Conservation (phyloP, 1,140 invertebrate genomes). For the Thalassaphorura encarpata region DNA sequence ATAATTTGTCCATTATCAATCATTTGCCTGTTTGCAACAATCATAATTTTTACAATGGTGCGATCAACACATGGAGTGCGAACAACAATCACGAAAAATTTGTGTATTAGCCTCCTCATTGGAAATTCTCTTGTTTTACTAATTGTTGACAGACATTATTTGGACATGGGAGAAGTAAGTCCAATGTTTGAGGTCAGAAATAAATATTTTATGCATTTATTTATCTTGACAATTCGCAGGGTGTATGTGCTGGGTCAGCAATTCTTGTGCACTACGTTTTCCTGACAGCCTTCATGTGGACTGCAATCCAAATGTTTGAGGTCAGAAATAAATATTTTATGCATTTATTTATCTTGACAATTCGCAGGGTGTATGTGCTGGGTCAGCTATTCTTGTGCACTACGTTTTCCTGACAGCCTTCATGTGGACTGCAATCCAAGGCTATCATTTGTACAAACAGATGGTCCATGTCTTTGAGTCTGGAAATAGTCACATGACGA, state of each 20-base stretch:
- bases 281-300: background rate
- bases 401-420: background rate
- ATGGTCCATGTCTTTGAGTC: background rate
- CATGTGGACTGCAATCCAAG: background rate
- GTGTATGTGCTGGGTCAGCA: too few relatives aligned
- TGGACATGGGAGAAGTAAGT: background rate
- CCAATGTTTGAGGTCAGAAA: background rate
- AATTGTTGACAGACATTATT: background rate
- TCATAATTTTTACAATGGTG: background rate
- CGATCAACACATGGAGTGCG: background rate
- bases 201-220: too few relatives aligned
- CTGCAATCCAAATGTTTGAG: background rate
- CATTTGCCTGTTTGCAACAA: background rate
- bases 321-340: background rate
- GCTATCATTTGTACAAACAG: background rate
- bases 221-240: too few relatives aligned
- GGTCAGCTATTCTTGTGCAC: background rate
- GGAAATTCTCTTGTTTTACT: background rate
- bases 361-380: too few relatives aligned
- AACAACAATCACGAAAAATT: background rate
- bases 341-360: too few relatives aligned
- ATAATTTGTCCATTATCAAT: background rate
- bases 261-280: background rate
- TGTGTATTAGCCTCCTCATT: background rate
- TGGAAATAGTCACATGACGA: background rate